Conservation (phyloP, 2,797 vertebrate genomes). For the Gambelia wislizenii region DNA sequence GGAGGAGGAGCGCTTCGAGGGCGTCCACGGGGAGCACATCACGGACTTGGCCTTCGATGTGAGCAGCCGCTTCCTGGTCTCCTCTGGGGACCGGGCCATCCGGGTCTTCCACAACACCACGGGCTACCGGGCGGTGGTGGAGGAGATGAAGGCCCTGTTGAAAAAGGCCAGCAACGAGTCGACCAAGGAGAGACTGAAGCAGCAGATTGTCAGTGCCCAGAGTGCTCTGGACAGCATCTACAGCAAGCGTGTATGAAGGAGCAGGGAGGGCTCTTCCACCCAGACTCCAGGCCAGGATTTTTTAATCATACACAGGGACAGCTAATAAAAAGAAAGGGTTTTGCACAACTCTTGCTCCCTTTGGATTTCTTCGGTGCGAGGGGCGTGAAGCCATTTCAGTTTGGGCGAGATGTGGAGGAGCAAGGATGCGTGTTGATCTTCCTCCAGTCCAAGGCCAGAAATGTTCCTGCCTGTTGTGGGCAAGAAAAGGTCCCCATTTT, state of each 20-base stretch:
- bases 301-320: neutral
- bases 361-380: accelerated
- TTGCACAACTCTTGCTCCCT: accelerated
- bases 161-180: conserved; percentile 86
- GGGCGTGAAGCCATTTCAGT: accelerated
- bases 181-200: conserved; percentile 89
- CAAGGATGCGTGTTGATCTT: neutral
- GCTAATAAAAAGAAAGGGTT: conserved; percentile 57
- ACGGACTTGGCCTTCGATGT: conserved; percentile 88
- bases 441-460: neutral
- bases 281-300: neutral
- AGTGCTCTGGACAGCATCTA: conserved; percentile 83
- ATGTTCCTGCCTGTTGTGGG: neutral
- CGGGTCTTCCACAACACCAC: conserved; percentile 90
- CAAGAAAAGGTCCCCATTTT: no score
- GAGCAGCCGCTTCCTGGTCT: conserved; percentile 86
- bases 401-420: accelerated
- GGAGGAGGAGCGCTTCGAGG: conserved; percentile 86
- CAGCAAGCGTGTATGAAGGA: conserved; percentile 74
- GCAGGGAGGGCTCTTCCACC: no score
- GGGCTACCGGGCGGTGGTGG: conserved; percentile 88
- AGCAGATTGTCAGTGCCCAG: conserved; percentile 88
- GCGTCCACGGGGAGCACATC: conserved; percentile 83
- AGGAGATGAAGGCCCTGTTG: conserved; percentile 89
- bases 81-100: conserved; percentile 89